These are phyloP conservation scores for Strigops habroptila DNA, from an alignment of 2,113 vertebrate genomes.

Conservation along the genomic window DNA sequence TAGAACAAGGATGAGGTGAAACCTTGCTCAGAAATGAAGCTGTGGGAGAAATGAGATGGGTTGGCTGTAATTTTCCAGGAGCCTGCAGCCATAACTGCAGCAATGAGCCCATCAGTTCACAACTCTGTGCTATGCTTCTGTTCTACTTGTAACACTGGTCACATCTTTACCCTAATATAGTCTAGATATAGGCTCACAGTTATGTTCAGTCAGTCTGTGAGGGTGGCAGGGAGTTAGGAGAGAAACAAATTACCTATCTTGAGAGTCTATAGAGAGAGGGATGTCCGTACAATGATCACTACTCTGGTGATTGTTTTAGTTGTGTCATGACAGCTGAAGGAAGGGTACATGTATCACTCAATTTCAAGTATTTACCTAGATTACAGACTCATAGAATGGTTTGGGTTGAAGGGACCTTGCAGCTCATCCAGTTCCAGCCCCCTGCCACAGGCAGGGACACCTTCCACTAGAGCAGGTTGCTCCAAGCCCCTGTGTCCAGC, in stretches of 20 bases:
- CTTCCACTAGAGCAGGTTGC: rapidly evolving
- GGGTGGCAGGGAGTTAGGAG: neutral
- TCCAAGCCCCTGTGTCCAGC: neutral
- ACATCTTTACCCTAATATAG: neutral
- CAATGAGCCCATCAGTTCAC: neutral
- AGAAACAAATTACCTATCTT: neutral
- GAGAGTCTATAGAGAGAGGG: neutral
- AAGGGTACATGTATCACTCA: neutral
- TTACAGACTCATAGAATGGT: neutral
- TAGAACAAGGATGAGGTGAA: neutral
- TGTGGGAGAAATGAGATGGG: neutral
- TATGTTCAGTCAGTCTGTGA: neutral
- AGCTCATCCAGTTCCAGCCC: neutral
- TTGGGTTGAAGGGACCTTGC: neutral
- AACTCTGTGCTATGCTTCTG: neutral
- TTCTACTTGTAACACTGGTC: neutral
- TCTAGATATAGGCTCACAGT: neutral
- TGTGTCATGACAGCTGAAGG: rapidly evolving
- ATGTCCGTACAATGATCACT: neutral
- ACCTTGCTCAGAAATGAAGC: neutral
- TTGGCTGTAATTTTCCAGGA: neutral
- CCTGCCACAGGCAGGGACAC: neutral
- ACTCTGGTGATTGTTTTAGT: neutral
- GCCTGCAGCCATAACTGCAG: neutral
- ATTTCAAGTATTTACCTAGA: neutral